Evolutionary conservation across 2,888 invertebrate species (phyloP), one percentile per base, ranked within the genome.

Genomic region (Luperina testacea): DNA sequence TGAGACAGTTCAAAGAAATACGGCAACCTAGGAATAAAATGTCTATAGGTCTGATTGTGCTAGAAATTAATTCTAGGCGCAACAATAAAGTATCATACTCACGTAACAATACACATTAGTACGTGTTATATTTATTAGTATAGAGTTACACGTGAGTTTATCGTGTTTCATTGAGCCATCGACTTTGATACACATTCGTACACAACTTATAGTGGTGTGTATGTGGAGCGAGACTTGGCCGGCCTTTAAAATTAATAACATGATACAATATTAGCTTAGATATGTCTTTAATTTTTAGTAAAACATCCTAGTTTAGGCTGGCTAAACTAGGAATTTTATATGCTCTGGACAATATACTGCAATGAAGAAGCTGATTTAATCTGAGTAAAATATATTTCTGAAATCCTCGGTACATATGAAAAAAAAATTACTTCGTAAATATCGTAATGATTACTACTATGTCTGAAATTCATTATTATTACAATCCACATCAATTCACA

Each of bases 121-220:
- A 83, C 83, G 85, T 85, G 85, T 68, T 75, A 32, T 80, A 80
- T 84, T 68, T 73, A 73, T 74, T 67, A 9, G 83, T 81, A 48
- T 75, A 72, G 67, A 67, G 15, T 85, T 77, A 78, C 85, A 76
- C 3, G 74, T 48, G 48, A 67, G 81, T 76, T 83, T 85, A 85
- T 81, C 85, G 64, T 57, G 81, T 81, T 85, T 81, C 77, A 85
- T 75, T 78, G 83, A 81, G 74, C 38, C 78, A 72, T 78, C 17
- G 61, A 51, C 64, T 63, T 3, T 63, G n/a, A 74, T 75, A 83
- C 42, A 65, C 24, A 76, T 70, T 83, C 78, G 24, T 57, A 81
- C 76, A 72, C 57, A 79, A 77, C 53, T 32, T n/a, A 51, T 51
- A 38, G 9, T 51, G 51, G 9, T 15, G 42, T 64, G 27, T 75